Evolutionary conservation across 92 coral and sea anemone species (phyloP), one percentile per base, ranked within the genome.

Genomic region (Anthopleura xanthogrammica): DNA sequence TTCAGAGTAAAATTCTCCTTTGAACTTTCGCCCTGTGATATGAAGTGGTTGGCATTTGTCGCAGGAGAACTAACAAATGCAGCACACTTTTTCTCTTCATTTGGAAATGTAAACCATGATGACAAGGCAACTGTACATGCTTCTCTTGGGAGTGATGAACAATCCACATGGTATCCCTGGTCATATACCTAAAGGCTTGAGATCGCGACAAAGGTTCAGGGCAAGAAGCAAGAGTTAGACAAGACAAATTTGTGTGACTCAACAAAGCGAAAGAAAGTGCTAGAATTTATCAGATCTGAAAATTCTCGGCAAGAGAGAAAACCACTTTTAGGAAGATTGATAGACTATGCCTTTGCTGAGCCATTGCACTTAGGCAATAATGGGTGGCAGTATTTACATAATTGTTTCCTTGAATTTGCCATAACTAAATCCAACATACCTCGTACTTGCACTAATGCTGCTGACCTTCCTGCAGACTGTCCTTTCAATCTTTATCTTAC

Each of bases 31-130:
- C 87, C 86, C 48, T 80, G 82, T 24, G 91, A 88, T 71, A 88
- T 88, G 88, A 88, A 84, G 83, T 88, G 88, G 85, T 83, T 81
- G 75, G 82, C 91, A 43, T 74, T 50, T 77, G 72, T 84, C 2
- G 76, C 86, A 55, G 88, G 91, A 71, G 88, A 88, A 65, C 87
- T 88, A 52, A 48, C 79, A 36, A 84, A 80, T 77, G 71, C 91
- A 43, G 88, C 88, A n/a, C 77, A 41, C 52, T 88, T 79, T 71
- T 84, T 85, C 77, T 85, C 91, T 36, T 58, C 91, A 19, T 88
- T 88, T 85, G 91, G 88, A 16, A 85, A 88, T 80, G 86, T 89
- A 43, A 54, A 79, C 72, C 60, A 73, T 58, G 87, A 79, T 57
- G 83, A 78, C 80, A 82, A 82, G 55, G 43, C 60, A 29, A 74